phyloP scores from a whole-genome alignment of 2,113 vertebrate species.

The Micronycteris hirsuta region DNA sequence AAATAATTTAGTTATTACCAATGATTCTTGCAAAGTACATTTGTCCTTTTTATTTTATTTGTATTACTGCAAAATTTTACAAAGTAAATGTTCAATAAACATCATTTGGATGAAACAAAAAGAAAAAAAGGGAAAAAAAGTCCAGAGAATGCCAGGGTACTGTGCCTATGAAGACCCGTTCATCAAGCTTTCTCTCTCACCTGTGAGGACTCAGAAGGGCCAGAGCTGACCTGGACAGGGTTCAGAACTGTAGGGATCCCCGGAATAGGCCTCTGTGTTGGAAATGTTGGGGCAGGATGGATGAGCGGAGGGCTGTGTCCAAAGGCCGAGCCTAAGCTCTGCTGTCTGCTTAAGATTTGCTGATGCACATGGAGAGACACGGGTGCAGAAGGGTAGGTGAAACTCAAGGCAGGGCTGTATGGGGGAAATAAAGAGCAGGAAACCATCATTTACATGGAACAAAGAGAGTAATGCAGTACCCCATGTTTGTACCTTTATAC shows the following conservation, averaged over 20 bases:
- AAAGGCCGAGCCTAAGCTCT: conserved; percentile 93
- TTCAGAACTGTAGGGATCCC: conserved; percentile 92
- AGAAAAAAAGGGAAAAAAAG: not conserved
- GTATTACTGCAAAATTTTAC: conserved; percentile 33
- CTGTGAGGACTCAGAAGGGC: conserved; percentile 92
- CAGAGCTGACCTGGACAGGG: conserved; percentile 88
- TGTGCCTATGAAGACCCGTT: conserved; percentile 26
- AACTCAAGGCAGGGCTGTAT: conserved; percentile 92
- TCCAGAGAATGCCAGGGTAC: not conserved
- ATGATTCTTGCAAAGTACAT: not conserved
- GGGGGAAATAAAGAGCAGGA: conserved; percentile 1
- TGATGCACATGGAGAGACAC: conserved; percentile 97
- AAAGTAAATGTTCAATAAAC: conserved; percentile 39
- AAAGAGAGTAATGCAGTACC: not conserved
- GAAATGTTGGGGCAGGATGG: conserved; percentile 94
- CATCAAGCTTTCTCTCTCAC: conserved; percentile 81
- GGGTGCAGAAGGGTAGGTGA: conserved; percentile 95
- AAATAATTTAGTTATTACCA: not conserved
- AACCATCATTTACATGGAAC: not conserved
- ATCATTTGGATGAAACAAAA: not conserved
- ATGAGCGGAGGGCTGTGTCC: conserved; percentile 98
- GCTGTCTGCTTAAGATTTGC: conserved; percentile 94
- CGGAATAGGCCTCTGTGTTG: conserved; percentile 92
- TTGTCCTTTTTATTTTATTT: not conserved
- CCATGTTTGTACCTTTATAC: accelerated